phyloP scores from a whole-genome alignment of 2,888 invertebrate genomes.

The Dasypolia templi region DNA sequence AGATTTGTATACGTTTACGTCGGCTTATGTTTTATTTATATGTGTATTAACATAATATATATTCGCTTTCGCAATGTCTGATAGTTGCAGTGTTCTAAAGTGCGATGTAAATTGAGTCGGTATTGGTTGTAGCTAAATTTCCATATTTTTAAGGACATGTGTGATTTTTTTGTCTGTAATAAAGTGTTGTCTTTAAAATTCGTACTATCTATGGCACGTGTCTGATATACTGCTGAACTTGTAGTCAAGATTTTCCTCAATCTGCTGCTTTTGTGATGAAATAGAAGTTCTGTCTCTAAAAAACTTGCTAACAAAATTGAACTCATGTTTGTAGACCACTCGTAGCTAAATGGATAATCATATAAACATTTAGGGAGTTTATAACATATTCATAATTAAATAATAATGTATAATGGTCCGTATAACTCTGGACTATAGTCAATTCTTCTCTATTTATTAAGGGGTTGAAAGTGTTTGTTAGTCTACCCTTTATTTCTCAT shows the following conservation, averaged over 20 bases:
- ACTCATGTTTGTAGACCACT: not conserved
- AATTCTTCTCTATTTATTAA: too few relatives aligned
- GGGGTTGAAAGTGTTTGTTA: too few relatives aligned
- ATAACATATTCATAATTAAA: not conserved
- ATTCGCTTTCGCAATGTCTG: slow-evolving; percentile 41
- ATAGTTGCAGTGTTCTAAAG: slow-evolving; percentile 47
- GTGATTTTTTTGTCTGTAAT: not conserved
- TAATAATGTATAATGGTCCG: too few relatives aligned
- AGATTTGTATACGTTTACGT: slow-evolving; percentile 54
- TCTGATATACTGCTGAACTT: not conserved
- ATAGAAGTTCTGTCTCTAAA: not conserved
- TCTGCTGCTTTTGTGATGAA: slow-evolving; percentile 1
- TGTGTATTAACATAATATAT: slow-evolving; percentile 48
- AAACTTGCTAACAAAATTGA: not conserved
- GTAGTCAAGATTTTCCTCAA: not conserved
- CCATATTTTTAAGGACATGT: slow-evolving; percentile 18
- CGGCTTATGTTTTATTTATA: slow-evolving; percentile 58
- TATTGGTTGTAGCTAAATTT: slow-evolving; percentile 31
- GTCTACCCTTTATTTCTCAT: too few relatives aligned
- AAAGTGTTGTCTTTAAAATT: slow-evolving; percentile 22
- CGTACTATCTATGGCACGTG: not conserved
- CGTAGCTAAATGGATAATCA: too few relatives aligned
- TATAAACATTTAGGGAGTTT: not conserved
- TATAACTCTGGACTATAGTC: too few relatives aligned
- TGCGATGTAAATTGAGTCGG: slow-evolving; percentile 54